A percentile compares a stretch with the other conserved stretches of the same genome.
Evolutionary conservation across 2,888 invertebrate genomes (phyloP).

Genomic region (Amphipyra berbera): DNA sequence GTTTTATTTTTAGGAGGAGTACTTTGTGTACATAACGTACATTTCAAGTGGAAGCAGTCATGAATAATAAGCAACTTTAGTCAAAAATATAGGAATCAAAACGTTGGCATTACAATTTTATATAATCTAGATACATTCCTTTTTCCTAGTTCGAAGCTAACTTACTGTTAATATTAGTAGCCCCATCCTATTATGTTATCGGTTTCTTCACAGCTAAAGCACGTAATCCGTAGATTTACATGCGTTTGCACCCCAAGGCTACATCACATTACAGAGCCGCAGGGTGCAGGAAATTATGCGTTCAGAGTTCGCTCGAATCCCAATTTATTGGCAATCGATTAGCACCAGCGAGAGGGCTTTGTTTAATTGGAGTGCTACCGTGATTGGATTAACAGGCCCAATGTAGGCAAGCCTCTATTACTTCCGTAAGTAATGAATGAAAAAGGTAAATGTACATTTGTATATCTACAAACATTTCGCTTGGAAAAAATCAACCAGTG

Average conservation of each 20-base stretch:
- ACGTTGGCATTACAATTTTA: not conserved
- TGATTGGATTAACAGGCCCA: constrained; percentile 80
- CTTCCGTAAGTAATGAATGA: constrained; percentile 68
- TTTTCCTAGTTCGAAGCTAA: constrained; percentile 3
- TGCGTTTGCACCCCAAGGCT: constrained; percentile 54
- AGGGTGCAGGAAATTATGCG: constrained; percentile 78
- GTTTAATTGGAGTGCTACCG: constrained; percentile 82
- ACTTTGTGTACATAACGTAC: constrained; percentile 10
- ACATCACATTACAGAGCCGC: constrained; percentile 59
- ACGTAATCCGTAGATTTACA: constrained; percentile 50
- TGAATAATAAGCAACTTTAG: constrained; percentile 24
- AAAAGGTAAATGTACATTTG: constrained; percentile 64
- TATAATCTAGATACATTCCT: not conserved
- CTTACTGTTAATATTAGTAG: constrained; percentile 25
- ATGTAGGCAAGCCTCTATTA: constrained; percentile 62
- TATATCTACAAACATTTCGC: constrained; percentile 51
- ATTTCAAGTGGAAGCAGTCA: constrained; percentile 7
- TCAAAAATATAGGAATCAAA: constrained; percentile 27
- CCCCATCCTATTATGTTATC: constrained; percentile 27
- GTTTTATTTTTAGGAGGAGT: constrained; percentile 47
- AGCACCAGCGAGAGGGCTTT: constrained; percentile 79
- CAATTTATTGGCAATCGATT: constrained; percentile 83
- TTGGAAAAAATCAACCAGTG: constrained; percentile 40
- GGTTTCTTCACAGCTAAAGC: constrained; percentile 40
- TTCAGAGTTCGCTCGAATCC: constrained; percentile 71